phyloP scores from a whole-genome alignment of 2,888 invertebrate species.

The Diadegma fenestrale region DNA sequence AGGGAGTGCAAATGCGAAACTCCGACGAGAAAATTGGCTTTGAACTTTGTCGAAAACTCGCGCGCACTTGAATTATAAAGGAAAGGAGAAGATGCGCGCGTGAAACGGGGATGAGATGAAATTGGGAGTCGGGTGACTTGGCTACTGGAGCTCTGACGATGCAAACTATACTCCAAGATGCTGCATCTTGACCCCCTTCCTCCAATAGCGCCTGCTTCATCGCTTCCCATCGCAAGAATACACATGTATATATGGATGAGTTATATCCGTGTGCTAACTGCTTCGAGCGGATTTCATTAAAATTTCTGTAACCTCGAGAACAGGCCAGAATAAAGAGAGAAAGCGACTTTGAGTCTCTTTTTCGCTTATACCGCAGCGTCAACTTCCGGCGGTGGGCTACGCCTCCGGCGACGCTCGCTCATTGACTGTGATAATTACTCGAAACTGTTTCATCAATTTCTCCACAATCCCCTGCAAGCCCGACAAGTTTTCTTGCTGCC shows the following conservation, averaged over 20 bases:
- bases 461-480: not conserved
- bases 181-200: conserved; percentile 63
- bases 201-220: not conserved
- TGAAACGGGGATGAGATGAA: conserved; percentile 21
- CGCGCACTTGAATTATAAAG: conserved; percentile 57
- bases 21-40: conserved; percentile 65
- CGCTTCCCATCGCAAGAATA: conserved; percentile 27
- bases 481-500: not conserved
- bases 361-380: conserved; percentile 1
- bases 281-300: conserved; percentile 65
- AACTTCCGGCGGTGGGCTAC: conserved; percentile 6
- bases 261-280: conserved; percentile 47
- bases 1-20: conserved; percentile 33
- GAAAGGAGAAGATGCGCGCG: conserved; percentile 31
- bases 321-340: too few species aligned
- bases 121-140: conserved; percentile 34
- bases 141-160: conserved; percentile 44
- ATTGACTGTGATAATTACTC: conserved; percentile 38
- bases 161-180: conserved; percentile 36
- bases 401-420: conserved; percentile 23
- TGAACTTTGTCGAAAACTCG: conserved; percentile 63
- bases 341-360: conserved; percentile 13
- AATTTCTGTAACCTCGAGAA: conserved; percentile 64
- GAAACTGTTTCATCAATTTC: conserved; percentile 43
- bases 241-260: conserved; percentile 54